phyloP scores from a whole-genome alignment of 2,797 vertebrate species.

The Amniataba percoides region DNA sequence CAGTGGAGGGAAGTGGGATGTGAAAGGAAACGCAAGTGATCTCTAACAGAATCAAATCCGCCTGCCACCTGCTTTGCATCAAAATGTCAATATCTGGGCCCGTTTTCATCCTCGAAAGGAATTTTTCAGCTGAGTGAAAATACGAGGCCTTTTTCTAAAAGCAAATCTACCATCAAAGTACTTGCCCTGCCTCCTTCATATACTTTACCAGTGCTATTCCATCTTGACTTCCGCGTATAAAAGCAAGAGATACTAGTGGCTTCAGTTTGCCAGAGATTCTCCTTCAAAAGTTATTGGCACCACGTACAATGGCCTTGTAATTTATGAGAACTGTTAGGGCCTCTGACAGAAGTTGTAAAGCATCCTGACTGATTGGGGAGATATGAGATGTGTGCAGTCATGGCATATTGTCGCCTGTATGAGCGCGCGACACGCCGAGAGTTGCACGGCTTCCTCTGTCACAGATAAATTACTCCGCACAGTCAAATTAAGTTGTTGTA shows the following conservation, averaged over 20 bases:
- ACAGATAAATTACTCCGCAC: conserved; percentile 82
- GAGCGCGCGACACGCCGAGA: conserved; percentile 66
- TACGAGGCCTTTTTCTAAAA: conserved; percentile 48
- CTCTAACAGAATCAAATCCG: conserved; percentile 58
- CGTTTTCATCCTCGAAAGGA: conserved; percentile 60
- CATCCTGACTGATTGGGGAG: conserved; percentile 84
- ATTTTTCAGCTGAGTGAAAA: conserved; percentile 54
- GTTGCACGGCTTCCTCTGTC: conserved; percentile 73
- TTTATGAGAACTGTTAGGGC: conserved; percentile 82
- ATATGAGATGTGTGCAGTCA: conserved; percentile 83
- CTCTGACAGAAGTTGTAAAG: conserved; percentile 85
- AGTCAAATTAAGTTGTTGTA: conserved; percentile 84
- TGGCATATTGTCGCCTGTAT: conserved; percentile 78
- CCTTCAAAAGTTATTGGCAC: conserved; percentile 87
- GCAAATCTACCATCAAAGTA: conserved; percentile 56
- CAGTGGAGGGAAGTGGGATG: conserved; percentile 45
- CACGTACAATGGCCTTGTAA: conserved; percentile 80
- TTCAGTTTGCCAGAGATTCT: conserved; percentile 76
- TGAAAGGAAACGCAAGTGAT: conserved; percentile 66
- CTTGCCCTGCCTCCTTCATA: conserved; percentile 41
- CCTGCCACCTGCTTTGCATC: conserved; percentile 70
- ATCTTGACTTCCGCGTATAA: conserved; percentile 38
- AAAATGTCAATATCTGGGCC: conserved; percentile 64
- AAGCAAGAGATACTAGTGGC: conserved; percentile 52
- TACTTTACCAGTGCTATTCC: conserved; percentile 33